phyloP scores from a whole-genome alignment of 2,888 invertebrate species.

The Plagodis dolabraria region DNA sequence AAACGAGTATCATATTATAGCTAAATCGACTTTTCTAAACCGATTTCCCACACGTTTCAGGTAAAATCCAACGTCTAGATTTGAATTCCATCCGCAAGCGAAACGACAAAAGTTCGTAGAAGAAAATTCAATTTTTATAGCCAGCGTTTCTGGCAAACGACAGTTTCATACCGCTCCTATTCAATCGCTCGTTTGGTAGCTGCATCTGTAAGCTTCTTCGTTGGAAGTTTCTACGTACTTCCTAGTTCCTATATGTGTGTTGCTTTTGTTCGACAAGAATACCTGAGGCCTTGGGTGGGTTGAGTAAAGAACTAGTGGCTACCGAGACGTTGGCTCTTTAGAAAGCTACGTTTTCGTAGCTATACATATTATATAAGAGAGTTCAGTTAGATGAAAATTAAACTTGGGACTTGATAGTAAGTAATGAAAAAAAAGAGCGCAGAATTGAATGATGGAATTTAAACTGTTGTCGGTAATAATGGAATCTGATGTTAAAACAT shows the following conservation, averaged over 20 bases:
- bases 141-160: constrained; percentile 17
- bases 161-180: constrained; percentile 28
- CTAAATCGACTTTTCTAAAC: neutral
- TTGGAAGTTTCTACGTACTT: constrained; percentile 30
- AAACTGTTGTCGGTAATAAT: too few relatives aligned
- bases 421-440: too few relatives aligned
- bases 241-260: constrained; percentile 39
- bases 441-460: too few relatives aligned
- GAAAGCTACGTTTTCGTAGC: neutral
- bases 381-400: neutral
- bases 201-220: constrained; percentile 44
- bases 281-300: constrained; percentile 49
- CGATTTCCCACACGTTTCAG: constrained; percentile 5
- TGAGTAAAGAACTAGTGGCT: constrained; percentile 32
- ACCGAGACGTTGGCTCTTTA: constrained; percentile 23
- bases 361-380: neutral
- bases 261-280: constrained; percentile 68
- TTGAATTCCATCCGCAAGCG: constrained; percentile 9
- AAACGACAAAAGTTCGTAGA: constrained; percentile 16
- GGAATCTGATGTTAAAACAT: too few relatives aligned
- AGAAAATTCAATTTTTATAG: constrained; percentile 25
- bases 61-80: constrained; percentile 8
- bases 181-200: constrained; percentile 48
- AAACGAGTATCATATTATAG: too few relatives aligned
- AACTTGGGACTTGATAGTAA: neutral